Evolutionary conservation across 2,113 vertebrate species (phyloP), one percentile per base, ranked within the genome.

Genomic region (Cottus gobio): DNA sequence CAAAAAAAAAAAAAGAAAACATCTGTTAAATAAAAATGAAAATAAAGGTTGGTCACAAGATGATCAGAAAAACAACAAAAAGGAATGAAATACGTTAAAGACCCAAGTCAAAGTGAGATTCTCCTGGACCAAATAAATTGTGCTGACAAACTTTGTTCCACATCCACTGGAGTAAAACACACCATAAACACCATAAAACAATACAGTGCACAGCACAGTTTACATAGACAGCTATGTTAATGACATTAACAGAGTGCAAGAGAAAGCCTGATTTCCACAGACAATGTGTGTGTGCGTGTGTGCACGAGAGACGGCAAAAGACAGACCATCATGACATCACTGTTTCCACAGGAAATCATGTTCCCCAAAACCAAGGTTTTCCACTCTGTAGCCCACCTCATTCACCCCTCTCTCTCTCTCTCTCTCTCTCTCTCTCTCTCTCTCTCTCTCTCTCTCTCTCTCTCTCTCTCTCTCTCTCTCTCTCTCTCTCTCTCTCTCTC

Each of bases 331-430:
- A 67, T 91, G 87, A 91, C 92, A 91, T 93, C 91, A 93, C 68
- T 84, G 73, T 93, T 93, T 93, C 92, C 91, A 93, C 91, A 93
- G 90, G 91, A 93, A 92, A 88, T 87, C 81, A 44, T 84, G 85
- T 91, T 91, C 90, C 52, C 88, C 89, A 92, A 91, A 92, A 79
- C 81, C 64, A 77, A 90, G 88, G 66, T 87, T 91, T 92, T 90
- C 87, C 89, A 86, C 89, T 92, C 88, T 57, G 73, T 28, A 75
- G 64, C 34, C 82, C 48, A 74, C 82, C 88, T 89, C 81, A 87
- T 60, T 56, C 74, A 73, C 71, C 46, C 66, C 65, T 70, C 52
- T 52, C 28, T 64, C 46, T 50, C 48, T 72, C 71, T 68, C 54
- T 60, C 64, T 69, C 58, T 60, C 34, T 36, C 34, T 36, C 34